Base-by-base conservation (phyloP, 1,140 invertebrate species). In the Idris sp. region DNA sequence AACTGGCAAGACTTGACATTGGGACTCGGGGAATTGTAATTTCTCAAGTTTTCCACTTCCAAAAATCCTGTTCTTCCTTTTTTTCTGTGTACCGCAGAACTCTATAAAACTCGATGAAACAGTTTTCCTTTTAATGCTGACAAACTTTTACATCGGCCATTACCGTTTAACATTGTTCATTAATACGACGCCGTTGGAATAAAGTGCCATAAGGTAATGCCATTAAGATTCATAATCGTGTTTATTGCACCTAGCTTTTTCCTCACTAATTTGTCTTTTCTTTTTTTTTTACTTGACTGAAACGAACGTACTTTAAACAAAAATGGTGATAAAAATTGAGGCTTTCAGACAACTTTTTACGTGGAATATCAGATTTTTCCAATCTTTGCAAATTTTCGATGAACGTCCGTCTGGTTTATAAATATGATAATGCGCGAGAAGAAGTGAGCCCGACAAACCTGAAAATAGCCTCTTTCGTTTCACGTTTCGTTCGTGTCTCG, bases 341-440 rank as follows among this genome's bases (percentile, higher is more conserved):
- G 67, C 69, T 46, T 51, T 67, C 43, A 40, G 41, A 22, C 41
- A 77, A 73, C 38, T 69, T 77, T 73, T 73, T 71, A 53, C 30
- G 19, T 46, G 13, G 44, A 59, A 73, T 77, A 69, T 73, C 68
- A 69, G 69, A 64, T 58, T 79, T 79, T 76, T 76, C 64, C 48
- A 75, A 67, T 78, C 58, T 68, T 65, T 56, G 35, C 38, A 74
- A 80, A 78, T 77, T 77, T 64, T 48, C 59, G 53, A 40, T 22
- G 49, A 73, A 53, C 64, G 69, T 73, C 76, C 79, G 53, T 69
- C 79, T 61, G 76, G 78, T 78, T 83, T 83, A 83, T 83, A 83
- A 83, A 83, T 83, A 82, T 83, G 81, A 82, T 83, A 83, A 83
- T 83, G 81, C 74, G 53, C 76, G 54, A 53, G 38, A 67, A 77